Percentiles rank a stretch among this genome's conserved stretches.
phyloP scores from a whole-genome alignment of 2,888 invertebrate genomes.

The Orgyia antiqua region DNA sequence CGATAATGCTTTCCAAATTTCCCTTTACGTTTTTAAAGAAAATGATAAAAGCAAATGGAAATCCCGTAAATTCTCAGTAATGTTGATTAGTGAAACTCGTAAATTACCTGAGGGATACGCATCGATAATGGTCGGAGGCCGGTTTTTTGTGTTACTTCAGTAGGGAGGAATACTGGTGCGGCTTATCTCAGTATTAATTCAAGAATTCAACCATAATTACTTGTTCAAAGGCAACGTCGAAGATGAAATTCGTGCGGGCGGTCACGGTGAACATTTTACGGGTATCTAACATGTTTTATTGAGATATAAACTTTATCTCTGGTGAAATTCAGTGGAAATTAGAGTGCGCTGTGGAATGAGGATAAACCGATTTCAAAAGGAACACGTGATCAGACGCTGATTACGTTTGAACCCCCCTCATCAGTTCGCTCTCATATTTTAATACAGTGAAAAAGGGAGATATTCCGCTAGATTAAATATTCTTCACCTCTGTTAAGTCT shows the following conservation, averaged over 20 bases:
- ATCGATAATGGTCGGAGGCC: conserved; percentile 34
- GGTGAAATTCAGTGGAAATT: conserved; percentile 34
- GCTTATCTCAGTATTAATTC: conserved; percentile 70
- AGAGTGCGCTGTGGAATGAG: conserved; percentile 38
- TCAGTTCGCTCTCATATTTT: conserved; percentile 64
- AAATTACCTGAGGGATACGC: conserved; percentile 35
- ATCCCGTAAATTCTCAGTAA: conserved; percentile 14
- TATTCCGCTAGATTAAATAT: conserved; percentile 56
- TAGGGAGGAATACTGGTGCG: conserved; percentile 31
- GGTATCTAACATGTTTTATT: conserved; percentile 19
- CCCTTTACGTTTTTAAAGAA: conserved; percentile 11
- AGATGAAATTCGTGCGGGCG: conserved; percentile 45
- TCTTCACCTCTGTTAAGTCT: conserved; percentile 24
- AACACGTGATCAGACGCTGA: conserved; percentile 72
- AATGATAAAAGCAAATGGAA: conserved; percentile 20
- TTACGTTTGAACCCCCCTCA: conserved; percentile 47
- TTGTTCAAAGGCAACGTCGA: conserved; percentile 63
- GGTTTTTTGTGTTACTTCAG: conserved; percentile 29
- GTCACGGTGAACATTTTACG: conserved; percentile 42
- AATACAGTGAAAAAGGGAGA: conserved; percentile 62
- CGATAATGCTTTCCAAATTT: conserved; percentile 9
- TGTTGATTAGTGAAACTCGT: conserved; percentile 36
- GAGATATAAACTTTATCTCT: conserved; percentile 31
- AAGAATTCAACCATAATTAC: conserved; percentile 70
- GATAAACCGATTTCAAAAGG: conserved; percentile 73